phyloP scores from a whole-genome alignment of 64 coral and sea anemone species.

The Catalaphyllia jardinei region DNA sequence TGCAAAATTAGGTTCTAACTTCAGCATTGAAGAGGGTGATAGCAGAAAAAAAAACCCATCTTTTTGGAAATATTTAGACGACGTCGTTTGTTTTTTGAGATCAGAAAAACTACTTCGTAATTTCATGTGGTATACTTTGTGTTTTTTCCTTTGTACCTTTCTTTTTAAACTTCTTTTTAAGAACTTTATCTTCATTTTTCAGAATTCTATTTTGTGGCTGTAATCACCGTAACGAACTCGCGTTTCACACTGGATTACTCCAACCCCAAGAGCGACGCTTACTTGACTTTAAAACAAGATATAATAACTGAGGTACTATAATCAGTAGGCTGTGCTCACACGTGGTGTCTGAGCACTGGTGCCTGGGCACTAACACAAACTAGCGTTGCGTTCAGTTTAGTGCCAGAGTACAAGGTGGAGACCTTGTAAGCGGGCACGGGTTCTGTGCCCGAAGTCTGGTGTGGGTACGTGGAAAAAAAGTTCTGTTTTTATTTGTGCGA shows the following conservation, averaged over 20 bases:
- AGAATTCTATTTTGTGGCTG: conserved; percentile 49
- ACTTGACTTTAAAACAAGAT: neutral
- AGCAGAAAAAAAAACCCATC: no score
- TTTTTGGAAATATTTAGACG: no score
- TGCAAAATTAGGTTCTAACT: no score
- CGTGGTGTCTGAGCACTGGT: no score
- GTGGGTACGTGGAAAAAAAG: no score
- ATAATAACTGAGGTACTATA: conserved; percentile 28
- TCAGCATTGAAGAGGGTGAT: no score
- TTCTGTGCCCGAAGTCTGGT: neutral
- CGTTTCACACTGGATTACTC: conserved; percentile 33
- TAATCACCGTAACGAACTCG: neutral
- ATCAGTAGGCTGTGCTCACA: no score
- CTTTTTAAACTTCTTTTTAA: neutral
- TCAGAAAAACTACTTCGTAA: neutral
- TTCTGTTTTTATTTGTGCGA: no score
- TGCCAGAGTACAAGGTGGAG: neutral
- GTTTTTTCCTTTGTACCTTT: no score
- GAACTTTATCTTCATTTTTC: neutral
- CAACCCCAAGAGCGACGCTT: neutral
- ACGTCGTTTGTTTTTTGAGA: no score
- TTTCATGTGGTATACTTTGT: neutral
- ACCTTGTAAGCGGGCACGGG: neutral
- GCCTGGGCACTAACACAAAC: no score
- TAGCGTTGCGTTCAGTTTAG: no score